phyloP scores from a whole-genome alignment of 2,113 vertebrate species.

The Atrichornis clamosus region DNA sequence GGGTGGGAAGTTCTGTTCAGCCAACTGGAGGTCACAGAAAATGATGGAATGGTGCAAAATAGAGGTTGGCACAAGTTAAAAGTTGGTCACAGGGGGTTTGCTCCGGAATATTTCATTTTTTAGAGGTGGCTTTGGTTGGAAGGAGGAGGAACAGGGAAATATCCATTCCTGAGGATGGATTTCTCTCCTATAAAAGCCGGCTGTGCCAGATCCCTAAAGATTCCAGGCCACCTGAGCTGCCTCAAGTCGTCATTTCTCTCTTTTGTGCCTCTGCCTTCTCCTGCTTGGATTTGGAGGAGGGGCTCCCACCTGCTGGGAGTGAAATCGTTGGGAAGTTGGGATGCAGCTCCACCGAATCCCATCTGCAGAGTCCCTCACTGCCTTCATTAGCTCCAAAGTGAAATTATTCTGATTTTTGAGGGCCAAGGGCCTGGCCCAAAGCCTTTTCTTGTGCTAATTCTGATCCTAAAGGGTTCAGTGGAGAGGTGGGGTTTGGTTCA shows the following conservation, averaged over 20 bases:
- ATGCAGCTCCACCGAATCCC: not conserved
- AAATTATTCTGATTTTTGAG: not conserved
- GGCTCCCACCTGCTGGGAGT: not conserved
- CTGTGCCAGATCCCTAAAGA: not conserved
- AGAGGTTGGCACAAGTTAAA: not conserved
- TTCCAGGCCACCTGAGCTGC: not conserved
- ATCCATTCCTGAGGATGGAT: not conserved
- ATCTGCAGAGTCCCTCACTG: not conserved
- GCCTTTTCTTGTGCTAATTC: rapidly evolving
- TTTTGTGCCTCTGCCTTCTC: not conserved
- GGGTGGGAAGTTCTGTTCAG: not conserved
- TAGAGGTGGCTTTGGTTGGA: too few relatives aligned
- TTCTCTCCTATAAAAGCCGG: too few relatives aligned
- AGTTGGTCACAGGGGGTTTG: too few relatives aligned
- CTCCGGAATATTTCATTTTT: too few relatives aligned
- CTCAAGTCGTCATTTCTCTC: rapidly evolving
- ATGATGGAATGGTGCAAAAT: not conserved
- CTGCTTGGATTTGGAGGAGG: not conserved
- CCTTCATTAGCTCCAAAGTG: not conserved
- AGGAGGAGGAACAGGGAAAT: too few relatives aligned
- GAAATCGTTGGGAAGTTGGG: not conserved
- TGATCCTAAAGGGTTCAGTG: rapidly evolving
- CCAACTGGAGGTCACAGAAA: not conserved
- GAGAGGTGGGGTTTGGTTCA: not conserved
- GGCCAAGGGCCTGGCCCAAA: not conserved